phyloP scores from a whole-genome alignment of 2,888 invertebrate species.

The Mesorhabditis spiculigera region DNA sequence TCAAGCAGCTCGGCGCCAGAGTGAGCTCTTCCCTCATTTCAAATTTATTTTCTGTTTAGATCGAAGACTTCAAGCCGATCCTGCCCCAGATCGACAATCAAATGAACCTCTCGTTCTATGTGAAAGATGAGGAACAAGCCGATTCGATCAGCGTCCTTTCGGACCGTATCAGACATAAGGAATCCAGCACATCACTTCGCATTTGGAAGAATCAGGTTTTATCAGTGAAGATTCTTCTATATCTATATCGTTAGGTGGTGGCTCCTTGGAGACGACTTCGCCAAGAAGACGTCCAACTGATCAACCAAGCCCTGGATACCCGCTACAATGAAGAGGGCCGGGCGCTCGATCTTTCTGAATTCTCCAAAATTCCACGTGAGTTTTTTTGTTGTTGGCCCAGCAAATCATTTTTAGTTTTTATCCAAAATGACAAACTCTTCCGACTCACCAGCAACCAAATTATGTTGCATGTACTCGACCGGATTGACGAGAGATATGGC shows the following conservation, averaged over 20 bases:
- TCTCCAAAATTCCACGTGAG: constrained; percentile 37
- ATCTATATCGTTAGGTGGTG: neutral
- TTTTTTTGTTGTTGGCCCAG: neutral
- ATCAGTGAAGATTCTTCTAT: neutral
- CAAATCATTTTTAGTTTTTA: constrained; percentile 25
- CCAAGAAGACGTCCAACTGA: constrained; percentile 23
- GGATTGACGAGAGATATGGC: constrained; percentile 42
- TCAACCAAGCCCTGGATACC: constrained; percentile 39
- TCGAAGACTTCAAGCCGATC: constrained; percentile 33
- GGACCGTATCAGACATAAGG: neutral
- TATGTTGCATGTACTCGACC: constrained; percentile 44
- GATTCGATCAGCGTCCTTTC: neutral
- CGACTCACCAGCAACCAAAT: constrained; percentile 47
- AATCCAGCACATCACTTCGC: neutral
- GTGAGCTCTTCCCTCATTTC: neutral
- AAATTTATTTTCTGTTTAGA: constrained; percentile 6
- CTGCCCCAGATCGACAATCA: constrained; percentile 11
- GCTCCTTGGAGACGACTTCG: constrained; percentile 31
- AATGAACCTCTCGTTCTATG: neutral
- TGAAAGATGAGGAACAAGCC: constrained; percentile 5
- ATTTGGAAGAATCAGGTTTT: constrained; percentile 1
- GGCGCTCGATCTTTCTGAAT: constrained; percentile 46
- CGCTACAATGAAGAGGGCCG: constrained; percentile 37
- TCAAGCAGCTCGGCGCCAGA: neutral
- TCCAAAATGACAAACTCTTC: constrained; percentile 26